A percentile compares a stretch with the other conserved stretches of the same genome.
These are phyloP conservation scores for Penelope pileata DNA, from an alignment of 2,113 vertebrate genomes.

Conservation along the genomic window DNA sequence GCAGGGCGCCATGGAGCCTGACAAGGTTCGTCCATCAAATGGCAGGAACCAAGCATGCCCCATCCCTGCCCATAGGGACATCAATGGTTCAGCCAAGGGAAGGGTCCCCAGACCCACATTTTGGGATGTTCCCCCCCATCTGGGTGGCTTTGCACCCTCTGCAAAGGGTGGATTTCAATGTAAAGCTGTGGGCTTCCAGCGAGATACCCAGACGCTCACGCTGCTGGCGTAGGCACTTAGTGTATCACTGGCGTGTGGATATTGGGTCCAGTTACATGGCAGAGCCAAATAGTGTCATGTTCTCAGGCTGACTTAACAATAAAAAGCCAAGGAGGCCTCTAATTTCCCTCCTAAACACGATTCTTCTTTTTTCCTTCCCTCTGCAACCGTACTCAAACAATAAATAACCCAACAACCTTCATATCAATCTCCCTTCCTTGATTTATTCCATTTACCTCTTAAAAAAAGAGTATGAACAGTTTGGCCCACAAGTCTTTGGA, in stretches of 20 bases:
- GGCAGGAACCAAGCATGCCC: not conserved
- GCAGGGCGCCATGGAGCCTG: not conserved
- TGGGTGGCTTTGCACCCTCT: not conserved
- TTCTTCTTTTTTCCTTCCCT: not conserved
- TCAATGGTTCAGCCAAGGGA: not conserved
- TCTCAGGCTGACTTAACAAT: not conserved
- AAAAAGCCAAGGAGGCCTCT: not conserved
- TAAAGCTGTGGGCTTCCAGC: not conserved
- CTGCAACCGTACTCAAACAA: not conserved
- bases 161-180: not conserved
- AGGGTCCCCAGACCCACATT: not conserved
- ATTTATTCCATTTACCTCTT: conserved; percentile 74
- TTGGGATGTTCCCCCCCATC: too few species aligned
- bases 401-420: conserved; percentile 76
- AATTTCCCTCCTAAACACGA: not conserved
- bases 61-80: not conserved
- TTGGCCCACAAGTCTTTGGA: not conserved
- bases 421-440: conserved; percentile 20
- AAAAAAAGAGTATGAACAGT: conserved; percentile 55
- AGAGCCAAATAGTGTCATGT: conserved; percentile 1
- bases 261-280: not conserved
- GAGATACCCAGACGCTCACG: not conserved
- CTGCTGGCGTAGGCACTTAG: conserved; percentile 64
- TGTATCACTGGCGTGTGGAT: conserved; percentile 37
- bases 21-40: not conserved